phyloP scores from a whole-genome alignment of 2,113 vertebrate species.

The Mesitornis unicolor region DNA sequence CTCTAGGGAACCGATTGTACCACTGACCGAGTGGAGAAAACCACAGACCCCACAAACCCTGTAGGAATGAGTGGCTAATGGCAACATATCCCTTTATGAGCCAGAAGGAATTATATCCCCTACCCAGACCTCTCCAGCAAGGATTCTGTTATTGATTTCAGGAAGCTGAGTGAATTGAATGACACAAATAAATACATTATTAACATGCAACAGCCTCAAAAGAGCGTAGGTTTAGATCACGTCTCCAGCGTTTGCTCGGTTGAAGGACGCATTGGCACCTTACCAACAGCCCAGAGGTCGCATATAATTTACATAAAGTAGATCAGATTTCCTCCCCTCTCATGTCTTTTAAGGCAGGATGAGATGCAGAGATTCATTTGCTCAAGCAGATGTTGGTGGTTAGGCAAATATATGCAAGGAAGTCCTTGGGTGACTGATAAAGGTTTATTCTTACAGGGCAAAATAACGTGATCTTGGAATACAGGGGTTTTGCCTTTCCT shows the following conservation, averaged over 20 bases:
- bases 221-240: not conserved
- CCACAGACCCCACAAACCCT: slow-evolving; percentile 10
- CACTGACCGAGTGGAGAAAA: not conserved
- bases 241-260: not conserved
- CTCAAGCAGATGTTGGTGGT: not conserved
- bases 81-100: not conserved
- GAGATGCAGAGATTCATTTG: not conserved
- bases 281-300: not conserved
- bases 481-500: not conserved
- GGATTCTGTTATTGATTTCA: slow-evolving; percentile 38
- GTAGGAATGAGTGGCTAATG: not conserved
- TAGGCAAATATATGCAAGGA: not conserved
- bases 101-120: not conserved
- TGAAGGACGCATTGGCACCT: not conserved
- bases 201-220: not conserved
- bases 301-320: not conserved
- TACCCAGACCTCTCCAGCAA: not conserved
- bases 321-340: not conserved
- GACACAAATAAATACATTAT: not conserved
- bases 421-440: slow-evolving; percentile 8
- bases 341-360: not conserved
- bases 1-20: not conserved
- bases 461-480: not conserved
- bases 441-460: not conserved
- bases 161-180: slow-evolving; percentile 18